Percentiles rank a stretch among this genome's conserved stretches.
Evolutionary conservation across 2,888 invertebrate species (phyloP).

Genomic region (Eupithecia inturbata): DNA sequence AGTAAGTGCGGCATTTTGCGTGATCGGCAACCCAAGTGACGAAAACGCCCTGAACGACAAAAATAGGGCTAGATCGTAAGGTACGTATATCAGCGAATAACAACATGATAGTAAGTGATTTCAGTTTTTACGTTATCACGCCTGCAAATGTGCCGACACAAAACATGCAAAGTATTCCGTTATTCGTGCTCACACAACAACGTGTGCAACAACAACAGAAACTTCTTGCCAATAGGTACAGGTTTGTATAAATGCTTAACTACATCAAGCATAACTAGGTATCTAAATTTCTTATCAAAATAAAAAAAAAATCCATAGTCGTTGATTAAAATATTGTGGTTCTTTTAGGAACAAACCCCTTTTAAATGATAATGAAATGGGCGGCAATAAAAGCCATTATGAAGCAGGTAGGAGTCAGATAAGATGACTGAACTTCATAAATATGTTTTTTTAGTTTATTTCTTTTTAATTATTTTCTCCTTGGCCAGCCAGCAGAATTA

Average conservation of each 20-base stretch:
- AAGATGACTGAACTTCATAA: slow-evolving; percentile 7
- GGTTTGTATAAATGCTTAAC: neutral
- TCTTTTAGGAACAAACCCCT: slow-evolving; percentile 17
- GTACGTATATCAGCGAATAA: too few species aligned
- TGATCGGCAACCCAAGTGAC: neutral
- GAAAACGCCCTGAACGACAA: neutral
- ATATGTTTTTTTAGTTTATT: neutral
- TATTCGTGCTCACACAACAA: too few species aligned
- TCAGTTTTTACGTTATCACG: neutral
- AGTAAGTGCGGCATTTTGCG: neutral
- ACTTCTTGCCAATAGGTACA: neutral
- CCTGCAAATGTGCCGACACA: neutral
- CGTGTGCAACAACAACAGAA: too few species aligned
- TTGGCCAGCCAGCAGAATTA: too few species aligned
- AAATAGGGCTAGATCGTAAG: neutral
- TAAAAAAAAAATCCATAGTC: too few species aligned
- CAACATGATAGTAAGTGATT: too few species aligned
- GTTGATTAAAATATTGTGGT: neutral
- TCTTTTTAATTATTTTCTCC: neutral
- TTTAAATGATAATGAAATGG: slow-evolving; percentile 32
- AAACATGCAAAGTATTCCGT: neutral
- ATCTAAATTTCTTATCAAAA: neutral
- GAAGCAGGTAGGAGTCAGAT: slow-evolving; percentile 11
- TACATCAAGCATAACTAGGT: neutral
- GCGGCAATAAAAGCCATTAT: slow-evolving; percentile 24